phyloP scores from a whole-genome alignment of 2,113 vertebrate species.

The Lophura nycthemera region DNA sequence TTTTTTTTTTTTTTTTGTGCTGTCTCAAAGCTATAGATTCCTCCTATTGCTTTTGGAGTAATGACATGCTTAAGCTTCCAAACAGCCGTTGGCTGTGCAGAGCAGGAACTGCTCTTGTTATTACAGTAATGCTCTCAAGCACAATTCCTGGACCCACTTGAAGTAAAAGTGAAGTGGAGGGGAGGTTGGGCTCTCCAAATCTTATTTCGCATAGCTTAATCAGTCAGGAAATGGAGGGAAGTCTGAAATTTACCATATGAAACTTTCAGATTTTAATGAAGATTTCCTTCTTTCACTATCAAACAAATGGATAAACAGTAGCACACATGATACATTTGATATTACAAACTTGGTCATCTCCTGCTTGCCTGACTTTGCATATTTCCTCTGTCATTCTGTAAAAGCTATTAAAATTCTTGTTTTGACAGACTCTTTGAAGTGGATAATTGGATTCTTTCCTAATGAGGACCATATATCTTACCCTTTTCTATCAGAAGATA shows the following conservation, averaged over 20 bases:
- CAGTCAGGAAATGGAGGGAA: not conserved
- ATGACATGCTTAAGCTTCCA: not conserved
- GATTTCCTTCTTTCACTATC: not conserved
- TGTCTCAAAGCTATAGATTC: not conserved
- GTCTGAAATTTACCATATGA: constrained; percentile 5
- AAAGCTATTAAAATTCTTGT: constrained; percentile 24
- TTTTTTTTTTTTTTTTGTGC: not conserved
- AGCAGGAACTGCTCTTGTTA: not conserved
- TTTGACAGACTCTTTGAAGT: constrained; percentile 47
- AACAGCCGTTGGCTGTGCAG: not conserved
- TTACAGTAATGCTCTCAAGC: not conserved
- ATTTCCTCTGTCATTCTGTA: constrained; percentile 5
- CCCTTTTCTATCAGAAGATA: not conserved
- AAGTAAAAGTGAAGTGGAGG: constrained; percentile 34
- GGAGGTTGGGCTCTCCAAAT: constrained; percentile 24
- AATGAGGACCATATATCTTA: constrained; percentile 9
- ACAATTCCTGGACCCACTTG: constrained; percentile 9
- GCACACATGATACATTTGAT: not conserved
- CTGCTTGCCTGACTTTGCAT: not conserved
- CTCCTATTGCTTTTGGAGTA: not conserved
- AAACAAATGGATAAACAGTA: not conserved
- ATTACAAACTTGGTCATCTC: not conserved
- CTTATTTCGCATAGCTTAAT: constrained; percentile 33
- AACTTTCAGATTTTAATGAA: constrained; percentile 1
- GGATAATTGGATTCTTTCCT: constrained; percentile 37